Evolutionary conservation across 2,888 invertebrate genomes (phyloP).

Genomic region (Synanthedon formicaeformis): DNA sequence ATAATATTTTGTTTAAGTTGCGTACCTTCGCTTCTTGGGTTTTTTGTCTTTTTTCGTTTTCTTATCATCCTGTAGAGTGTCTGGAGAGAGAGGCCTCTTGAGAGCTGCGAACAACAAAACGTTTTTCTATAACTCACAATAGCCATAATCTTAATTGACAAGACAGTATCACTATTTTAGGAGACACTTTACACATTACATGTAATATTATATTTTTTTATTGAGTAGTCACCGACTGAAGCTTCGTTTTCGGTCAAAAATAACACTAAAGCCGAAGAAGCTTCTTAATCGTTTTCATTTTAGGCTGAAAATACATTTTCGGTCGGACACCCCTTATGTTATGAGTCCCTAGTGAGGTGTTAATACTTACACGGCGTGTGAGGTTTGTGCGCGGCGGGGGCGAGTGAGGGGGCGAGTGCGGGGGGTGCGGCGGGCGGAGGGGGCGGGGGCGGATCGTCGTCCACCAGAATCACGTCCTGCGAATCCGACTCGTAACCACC

Average conservation of each 20-base stretch:
- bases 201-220: too few species aligned
- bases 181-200: too few species aligned
- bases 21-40: slow-evolving; percentile 57
- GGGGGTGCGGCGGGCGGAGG: slow-evolving; percentile 8
- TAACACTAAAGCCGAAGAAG: too few species aligned
- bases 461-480: slow-evolving; percentile 63
- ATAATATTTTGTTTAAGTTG: not conserved
- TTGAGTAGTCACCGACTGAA: too few species aligned
- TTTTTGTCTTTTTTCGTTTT: slow-evolving; percentile 63
- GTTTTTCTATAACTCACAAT: too few species aligned
- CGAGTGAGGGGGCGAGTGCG: slow-evolving; percentile 6
- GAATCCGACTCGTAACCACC: slow-evolving; percentile 66
- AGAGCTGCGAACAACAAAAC: slow-evolving; percentile 28
- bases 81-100: slow-evolving; percentile 46
- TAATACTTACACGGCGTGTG: slow-evolving; percentile 39
- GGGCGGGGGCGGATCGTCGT: slow-evolving; percentile 47
- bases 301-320: too few species aligned
- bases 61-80: slow-evolving; percentile 49
- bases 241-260: too few species aligned
- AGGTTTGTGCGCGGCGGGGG: slow-evolving; percentile 20
- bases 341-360: not conserved
- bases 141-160: too few species aligned
- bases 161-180: too few species aligned
- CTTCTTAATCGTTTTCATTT: too few species aligned
- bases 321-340: too few species aligned